Percentiles rank a stretch among this genome's conserved stretches.
Conservation (phyloP, 2,888 invertebrate genomes). For the Mythimna pallens region DNA sequence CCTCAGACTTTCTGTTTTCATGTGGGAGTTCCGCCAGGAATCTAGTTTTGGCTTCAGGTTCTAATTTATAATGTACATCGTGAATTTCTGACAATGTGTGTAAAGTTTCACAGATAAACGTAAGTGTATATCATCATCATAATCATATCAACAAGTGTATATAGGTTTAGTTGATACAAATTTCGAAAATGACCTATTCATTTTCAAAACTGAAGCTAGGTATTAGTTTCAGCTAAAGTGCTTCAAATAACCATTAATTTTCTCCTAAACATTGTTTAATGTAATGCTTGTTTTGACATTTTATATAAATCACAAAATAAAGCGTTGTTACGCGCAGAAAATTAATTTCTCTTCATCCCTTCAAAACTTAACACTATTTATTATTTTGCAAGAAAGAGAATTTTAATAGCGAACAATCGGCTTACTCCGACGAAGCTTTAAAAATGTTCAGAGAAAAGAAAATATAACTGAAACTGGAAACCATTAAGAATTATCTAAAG, state of each 20-base stretch:
- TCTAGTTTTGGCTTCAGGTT: conserved; percentile 55
- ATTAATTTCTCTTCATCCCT: conserved; percentile 38
- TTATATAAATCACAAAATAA: conserved; percentile 19
- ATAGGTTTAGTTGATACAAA: background rate
- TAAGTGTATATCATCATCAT: no score
- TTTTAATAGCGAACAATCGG: conserved; percentile 38
- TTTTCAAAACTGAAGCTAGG: background rate
- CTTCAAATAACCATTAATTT: conserved; percentile 16
- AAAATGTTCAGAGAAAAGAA: conserved; percentile 18
- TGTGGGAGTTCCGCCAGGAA: conserved; percentile 59
- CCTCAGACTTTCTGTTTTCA: conserved; percentile 70
- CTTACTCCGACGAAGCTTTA: conserved; percentile 19
- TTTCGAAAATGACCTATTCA: background rate
- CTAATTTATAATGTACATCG: conserved; percentile 49
- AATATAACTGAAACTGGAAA: conserved; percentile 28
- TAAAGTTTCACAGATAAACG: background rate
- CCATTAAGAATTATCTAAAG: conserved; percentile 46
- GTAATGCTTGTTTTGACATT: conserved; percentile 11
- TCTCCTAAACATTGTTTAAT: conserved; percentile 9
- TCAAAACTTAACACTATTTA: conserved; percentile 42
- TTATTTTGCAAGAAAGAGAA: conserved; percentile 46
- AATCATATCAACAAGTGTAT: no score
- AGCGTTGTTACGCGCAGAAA: conserved; percentile 17
- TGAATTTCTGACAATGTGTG: conserved; percentile 20
- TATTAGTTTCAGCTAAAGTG: background rate